A percentile compares a stretch with the other conserved stretches of the same genome.
Conservation (phyloP, 1,140 invertebrate species). For the Megathymus violae region DNA sequence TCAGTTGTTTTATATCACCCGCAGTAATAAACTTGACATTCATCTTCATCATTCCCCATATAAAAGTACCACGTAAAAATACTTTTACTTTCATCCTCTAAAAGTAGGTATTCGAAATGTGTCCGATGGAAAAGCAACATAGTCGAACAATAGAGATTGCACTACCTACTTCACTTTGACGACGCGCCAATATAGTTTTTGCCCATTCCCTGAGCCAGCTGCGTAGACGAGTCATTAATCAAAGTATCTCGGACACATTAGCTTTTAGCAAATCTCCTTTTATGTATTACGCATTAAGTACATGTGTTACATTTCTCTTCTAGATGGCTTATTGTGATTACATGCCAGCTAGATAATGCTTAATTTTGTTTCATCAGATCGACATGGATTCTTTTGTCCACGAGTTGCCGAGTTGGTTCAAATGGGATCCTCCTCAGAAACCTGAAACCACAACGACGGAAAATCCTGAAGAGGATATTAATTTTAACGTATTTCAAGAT, state of each 20-base stretch:
- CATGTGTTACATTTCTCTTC: conserved; percentile 41
- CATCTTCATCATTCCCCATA: not conserved
- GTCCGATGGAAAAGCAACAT: conserved; percentile 31
- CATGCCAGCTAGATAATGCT: conserved; percentile 28
- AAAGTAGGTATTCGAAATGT: conserved; percentile 15
- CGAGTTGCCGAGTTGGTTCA: conserved; percentile 71
- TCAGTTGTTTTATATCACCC: not conserved
- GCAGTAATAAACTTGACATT: conserved; percentile 6
- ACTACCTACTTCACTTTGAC: conserved; percentile 62
- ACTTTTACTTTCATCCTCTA: conserved; percentile 21
- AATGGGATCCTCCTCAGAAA: conserved; percentile 75
- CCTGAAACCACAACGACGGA: conserved; percentile 68
- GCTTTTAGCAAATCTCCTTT: conserved; percentile 54
- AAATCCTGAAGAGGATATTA: conserved; percentile 59
- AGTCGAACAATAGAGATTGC: conserved; percentile 29
- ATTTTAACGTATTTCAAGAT: conserved; percentile 73
- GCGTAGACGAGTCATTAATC: conserved; percentile 72
- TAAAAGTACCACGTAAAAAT: conserved; percentile 11
- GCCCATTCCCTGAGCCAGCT: conserved; percentile 44
- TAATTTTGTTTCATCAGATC: conserved; percentile 53
- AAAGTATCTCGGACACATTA: conserved; percentile 65
- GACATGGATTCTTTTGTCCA: conserved; percentile 66
- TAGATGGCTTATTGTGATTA: conserved; percentile 26
- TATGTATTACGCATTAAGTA: conserved; percentile 46
- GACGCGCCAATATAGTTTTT: conserved; percentile 60